Conservation (phyloP, 2,888 invertebrate species). For the Cybosia mesomella region DNA sequence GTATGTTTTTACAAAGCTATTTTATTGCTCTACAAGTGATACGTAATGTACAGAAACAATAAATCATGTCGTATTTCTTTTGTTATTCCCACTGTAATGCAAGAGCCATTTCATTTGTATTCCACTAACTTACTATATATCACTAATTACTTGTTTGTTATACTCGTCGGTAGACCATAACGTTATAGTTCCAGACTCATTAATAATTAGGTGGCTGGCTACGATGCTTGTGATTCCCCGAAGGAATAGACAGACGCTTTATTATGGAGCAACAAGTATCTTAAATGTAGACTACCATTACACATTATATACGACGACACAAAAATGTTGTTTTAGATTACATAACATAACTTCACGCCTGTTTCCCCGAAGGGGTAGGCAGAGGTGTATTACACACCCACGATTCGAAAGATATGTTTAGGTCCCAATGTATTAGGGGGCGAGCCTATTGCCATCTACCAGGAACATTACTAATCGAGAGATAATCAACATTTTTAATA, state of each 20-base stretch:
- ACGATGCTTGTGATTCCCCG: slow-evolving; percentile 17
- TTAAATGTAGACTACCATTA: slow-evolving; percentile 12
- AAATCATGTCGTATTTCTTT: slow-evolving; percentile 6
- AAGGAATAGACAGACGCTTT: slow-evolving; percentile 10
- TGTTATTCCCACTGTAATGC: slow-evolving; percentile 14
- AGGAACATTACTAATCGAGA: too few relatives aligned
- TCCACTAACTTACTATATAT: neutral
- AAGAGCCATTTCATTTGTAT: neutral
- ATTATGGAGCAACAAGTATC: slow-evolving; percentile 10
- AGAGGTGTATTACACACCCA: too few relatives aligned
- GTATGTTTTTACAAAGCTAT: neutral
- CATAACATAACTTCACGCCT: too few relatives aligned
- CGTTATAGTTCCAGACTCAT: slow-evolving; percentile 6
- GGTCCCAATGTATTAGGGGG: too few relatives aligned
- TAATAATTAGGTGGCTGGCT: slow-evolving; percentile 20
- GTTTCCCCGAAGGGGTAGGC: too few relatives aligned
- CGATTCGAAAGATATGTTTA: too few relatives aligned
- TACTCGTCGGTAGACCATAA: slow-evolving; percentile 8
- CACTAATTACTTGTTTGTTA: slow-evolving; percentile 20
- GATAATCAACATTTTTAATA: too few relatives aligned
- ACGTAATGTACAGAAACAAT: neutral
- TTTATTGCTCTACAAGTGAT: neutral
- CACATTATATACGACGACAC: neutral
- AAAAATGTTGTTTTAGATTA: neutral
- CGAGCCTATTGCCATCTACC: too few relatives aligned